Percentiles rank a stretch among this genome's conserved stretches.
These are phyloP conservation scores for Cotesia glomerata DNA, from an alignment of 1,140 invertebrate genomes.

Conservation along the genomic window DNA sequence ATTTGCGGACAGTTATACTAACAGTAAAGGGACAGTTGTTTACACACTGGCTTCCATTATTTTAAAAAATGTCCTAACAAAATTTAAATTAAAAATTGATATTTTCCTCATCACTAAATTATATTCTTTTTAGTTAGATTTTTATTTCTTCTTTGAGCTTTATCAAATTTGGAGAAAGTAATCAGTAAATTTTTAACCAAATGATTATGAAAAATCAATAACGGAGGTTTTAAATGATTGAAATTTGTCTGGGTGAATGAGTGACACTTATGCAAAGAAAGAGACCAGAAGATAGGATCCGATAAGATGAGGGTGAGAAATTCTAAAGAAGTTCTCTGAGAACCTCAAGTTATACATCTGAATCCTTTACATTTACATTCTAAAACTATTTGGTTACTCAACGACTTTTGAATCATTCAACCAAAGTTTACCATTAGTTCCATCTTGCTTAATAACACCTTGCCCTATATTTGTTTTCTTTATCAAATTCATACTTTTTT, in stretches of 20 bases:
- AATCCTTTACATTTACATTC: not conserved
- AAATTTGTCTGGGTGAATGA: too few relatives aligned
- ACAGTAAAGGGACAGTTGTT: not conserved
- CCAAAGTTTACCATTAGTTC: slow-evolving; percentile 3
- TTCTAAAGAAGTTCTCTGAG: not conserved
- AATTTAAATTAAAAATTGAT: too few relatives aligned
- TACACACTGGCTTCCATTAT: not conserved
- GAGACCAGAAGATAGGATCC: not conserved
- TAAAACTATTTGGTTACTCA: slow-evolving; percentile 11
- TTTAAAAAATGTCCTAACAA: too few relatives aligned
- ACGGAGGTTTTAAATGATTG: too few relatives aligned
- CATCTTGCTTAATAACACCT: not conserved
- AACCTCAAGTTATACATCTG: not conserved
- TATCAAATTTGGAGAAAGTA: too few relatives aligned
- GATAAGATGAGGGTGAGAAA: not conserved
- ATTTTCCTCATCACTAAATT: too few relatives aligned
- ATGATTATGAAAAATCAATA: too few relatives aligned
- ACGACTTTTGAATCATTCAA: not conserved
- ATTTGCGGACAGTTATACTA: not conserved
- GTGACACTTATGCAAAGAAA: too few relatives aligned
- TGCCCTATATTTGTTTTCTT: not conserved
- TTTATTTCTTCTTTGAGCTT: too few relatives aligned
- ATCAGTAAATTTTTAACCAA: too few relatives aligned
- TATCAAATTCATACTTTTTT: not conserved
- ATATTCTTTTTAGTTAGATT: too few relatives aligned